Conservation (phyloP, 2,113 vertebrate genomes). For the Muntiacus reevesi region DNA sequence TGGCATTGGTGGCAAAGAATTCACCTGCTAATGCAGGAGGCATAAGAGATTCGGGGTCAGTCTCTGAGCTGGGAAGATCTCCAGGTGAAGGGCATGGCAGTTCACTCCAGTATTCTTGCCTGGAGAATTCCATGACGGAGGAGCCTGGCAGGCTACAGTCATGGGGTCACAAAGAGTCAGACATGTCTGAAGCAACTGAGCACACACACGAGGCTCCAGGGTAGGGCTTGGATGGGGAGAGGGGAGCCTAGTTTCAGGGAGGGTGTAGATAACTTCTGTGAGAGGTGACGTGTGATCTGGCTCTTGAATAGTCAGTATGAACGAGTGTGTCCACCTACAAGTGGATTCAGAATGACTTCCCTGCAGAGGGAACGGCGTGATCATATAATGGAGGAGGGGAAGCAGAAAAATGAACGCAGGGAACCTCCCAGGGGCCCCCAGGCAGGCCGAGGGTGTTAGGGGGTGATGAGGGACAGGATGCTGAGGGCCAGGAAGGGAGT, state of each 20-base stretch:
- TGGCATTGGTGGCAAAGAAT: not conserved
- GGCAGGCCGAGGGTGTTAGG: not conserved
- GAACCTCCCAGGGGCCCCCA: not conserved
- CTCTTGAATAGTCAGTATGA: not conserved
- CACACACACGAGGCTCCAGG: not conserved
- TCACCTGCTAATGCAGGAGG: not conserved
- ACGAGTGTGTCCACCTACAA: not conserved
- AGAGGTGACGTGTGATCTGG: not conserved
- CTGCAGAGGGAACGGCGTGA: accelerated
- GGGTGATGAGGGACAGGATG: accelerated
- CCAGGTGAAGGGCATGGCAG: not conserved
- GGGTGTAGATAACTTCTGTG: too few relatives aligned
- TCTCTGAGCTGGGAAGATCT: not conserved
- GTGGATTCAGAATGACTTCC: not conserved
- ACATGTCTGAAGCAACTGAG: not conserved
- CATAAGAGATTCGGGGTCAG: not conserved
- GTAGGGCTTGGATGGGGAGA: not conserved
- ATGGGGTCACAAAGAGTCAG: not conserved
- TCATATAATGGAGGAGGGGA: accelerated
- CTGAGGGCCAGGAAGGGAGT: too few relatives aligned
- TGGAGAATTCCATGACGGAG: accelerated
- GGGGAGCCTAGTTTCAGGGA: not conserved
- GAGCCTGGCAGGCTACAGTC: not conserved
- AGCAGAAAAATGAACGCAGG: not conserved
- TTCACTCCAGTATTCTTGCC: not conserved